phyloP scores from a whole-genome alignment of 2,888 invertebrate genomes.

The Schizotus pectinicornis region DNA sequence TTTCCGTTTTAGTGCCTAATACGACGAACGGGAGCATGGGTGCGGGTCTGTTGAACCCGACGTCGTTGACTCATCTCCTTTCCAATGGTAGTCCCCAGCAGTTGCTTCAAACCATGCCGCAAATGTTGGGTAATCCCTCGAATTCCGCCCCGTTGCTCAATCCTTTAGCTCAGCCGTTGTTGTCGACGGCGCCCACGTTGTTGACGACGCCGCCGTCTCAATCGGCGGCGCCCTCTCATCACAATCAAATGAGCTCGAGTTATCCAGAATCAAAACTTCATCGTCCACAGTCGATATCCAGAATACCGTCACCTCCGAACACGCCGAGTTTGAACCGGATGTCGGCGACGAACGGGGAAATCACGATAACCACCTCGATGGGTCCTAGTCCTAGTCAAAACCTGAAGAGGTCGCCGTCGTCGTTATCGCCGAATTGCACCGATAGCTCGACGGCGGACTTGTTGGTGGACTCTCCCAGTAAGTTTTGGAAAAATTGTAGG shows the following conservation, averaged over 20 bases:
- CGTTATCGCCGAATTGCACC: constrained; percentile 68
- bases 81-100: constrained; percentile 77
- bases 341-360: constrained; percentile 79
- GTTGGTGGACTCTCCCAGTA: constrained; percentile 85
- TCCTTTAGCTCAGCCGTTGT: constrained; percentile 50
- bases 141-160: constrained; percentile 46
- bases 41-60: constrained; percentile 72
- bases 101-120: constrained; percentile 75
- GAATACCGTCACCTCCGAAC: constrained; percentile 50
- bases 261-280: constrained; percentile 52
- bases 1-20: constrained; percentile 58
- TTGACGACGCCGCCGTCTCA: constrained; percentile 36
- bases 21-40: constrained; percentile 69
- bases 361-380: constrained; percentile 81
- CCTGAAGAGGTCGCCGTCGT: constrained; percentile 69
- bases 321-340: constrained; percentile 63
- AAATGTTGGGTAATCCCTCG: constrained; percentile 59
- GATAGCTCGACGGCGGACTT: constrained; percentile 72
- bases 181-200: constrained; percentile 42
- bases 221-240: constrained; percentile 48
- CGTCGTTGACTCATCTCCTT: constrained; percentile 73
- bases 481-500: constrained; percentile 57
- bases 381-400: constrained; percentile 62
- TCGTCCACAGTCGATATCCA: constrained; percentile 43
- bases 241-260: constrained; percentile 50